These are phyloP conservation scores for Coranthus polyacanthus DNA, from an alignment of 2,797 vertebrate species.

Conservation along the genomic window DNA sequence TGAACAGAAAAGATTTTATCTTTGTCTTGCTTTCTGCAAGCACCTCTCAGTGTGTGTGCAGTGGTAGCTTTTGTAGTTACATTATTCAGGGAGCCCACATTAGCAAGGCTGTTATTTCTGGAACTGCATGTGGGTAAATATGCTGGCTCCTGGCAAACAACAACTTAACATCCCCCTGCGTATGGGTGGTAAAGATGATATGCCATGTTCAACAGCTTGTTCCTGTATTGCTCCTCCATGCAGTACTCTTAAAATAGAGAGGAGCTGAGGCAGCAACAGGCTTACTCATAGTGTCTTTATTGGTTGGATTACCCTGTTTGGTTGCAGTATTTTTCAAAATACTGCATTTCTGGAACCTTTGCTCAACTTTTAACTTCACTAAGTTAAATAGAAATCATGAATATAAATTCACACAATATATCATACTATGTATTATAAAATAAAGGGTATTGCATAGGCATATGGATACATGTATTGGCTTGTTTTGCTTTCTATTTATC, in stretches of 20 bases:
- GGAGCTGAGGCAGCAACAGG: constrained; percentile 58
- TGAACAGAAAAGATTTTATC: constrained; percentile 41
- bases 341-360: background rate
- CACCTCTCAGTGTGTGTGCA: constrained; percentile 14
- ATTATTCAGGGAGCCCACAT: constrained; percentile 72
- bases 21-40: constrained; percentile 43
- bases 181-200: constrained; percentile 67
- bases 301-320: constrained; percentile 14
- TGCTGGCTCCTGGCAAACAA: constrained; percentile 68
- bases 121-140: constrained; percentile 72
- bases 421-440: background rate
- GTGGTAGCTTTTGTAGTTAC: constrained; percentile 39
- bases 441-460: background rate
- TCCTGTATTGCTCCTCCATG: constrained; percentile 52
- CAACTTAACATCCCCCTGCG: constrained; percentile 58
- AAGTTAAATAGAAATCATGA: background rate
- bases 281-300: constrained; percentile 52
- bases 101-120: constrained; percentile 74
- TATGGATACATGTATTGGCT: background rate
- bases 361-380: background rate
- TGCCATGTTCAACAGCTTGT: constrained; percentile 68
- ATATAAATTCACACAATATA: background rate
- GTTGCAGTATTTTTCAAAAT: constrained; percentile 25
- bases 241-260: constrained; percentile 56
- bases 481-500: background rate